A percentile compares a stretch with the other conserved stretches of the same genome.
phyloP scores from a whole-genome alignment of 2,888 invertebrate species.

The Tridacna crocea region DNA sequence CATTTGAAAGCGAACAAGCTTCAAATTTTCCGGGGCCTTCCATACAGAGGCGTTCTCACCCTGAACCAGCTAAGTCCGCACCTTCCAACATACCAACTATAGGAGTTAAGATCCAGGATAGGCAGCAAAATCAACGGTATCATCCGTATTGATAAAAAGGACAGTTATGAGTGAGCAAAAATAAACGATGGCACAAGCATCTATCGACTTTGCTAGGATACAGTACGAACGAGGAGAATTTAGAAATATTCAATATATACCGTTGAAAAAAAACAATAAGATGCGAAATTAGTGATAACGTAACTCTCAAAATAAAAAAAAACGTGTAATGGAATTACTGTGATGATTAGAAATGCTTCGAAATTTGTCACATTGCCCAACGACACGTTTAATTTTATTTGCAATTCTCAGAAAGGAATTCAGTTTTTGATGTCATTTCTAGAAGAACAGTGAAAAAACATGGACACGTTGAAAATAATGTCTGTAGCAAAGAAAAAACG shows the following conservation, averaged over 20 bases:
- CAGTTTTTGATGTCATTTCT: constrained; percentile 14
- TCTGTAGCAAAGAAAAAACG: background rate
- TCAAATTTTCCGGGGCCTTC: too few relatives aligned
- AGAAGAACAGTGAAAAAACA: constrained; percentile 11
- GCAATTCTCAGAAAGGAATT: constrained; percentile 8
- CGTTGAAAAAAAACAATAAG: constrained; percentile 1
- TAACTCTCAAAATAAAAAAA: constrained; percentile 14
- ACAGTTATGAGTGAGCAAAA: too few relatives aligned
- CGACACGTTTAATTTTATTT: constrained; percentile 12
- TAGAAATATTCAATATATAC: constrained; percentile 3
- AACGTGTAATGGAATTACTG: constrained; percentile 7
- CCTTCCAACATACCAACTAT: too few relatives aligned
- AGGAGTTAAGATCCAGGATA: too few relatives aligned
- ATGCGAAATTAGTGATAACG: constrained; percentile 5
- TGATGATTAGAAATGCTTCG: constrained; percentile 21
- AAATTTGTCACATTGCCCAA: constrained; percentile 17
- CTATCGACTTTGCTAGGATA: background rate
- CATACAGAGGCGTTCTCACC: too few relatives aligned
- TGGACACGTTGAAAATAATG: background rate
- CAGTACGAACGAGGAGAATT: constrained; percentile 1
- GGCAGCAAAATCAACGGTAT: too few relatives aligned
- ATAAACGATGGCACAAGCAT: too few relatives aligned
- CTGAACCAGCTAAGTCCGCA: too few relatives aligned
- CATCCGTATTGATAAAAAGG: too few relatives aligned
- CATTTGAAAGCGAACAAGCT: too few relatives aligned